phyloP scores from a whole-genome alignment of 1,140 invertebrate species.

The Drosophila bocqueti region DNA sequence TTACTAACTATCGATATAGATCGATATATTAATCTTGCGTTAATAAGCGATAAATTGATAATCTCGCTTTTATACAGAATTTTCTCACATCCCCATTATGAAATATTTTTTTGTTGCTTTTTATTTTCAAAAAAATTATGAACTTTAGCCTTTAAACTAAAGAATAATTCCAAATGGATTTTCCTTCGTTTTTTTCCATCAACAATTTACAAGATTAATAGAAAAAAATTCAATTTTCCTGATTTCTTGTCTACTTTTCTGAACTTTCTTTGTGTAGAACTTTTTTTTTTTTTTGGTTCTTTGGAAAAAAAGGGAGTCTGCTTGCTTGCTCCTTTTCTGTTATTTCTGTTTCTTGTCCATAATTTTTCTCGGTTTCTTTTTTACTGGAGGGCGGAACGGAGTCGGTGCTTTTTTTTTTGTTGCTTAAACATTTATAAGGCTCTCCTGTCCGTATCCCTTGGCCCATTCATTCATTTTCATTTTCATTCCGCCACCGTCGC shows the following conservation, averaged over 20 bases:
- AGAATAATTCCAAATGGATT: background rate
- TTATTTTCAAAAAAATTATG: too few species aligned
- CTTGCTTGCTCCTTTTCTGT: constrained; percentile 13
- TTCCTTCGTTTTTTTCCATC: background rate
- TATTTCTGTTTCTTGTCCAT: constrained; percentile 32
- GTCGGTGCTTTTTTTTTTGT: constrained; percentile 17
- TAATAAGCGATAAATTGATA: background rate
- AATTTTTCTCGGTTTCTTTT: constrained; percentile 18
- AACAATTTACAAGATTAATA: background rate
- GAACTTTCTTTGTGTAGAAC: constrained; percentile 1
- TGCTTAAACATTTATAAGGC: constrained; percentile 53
- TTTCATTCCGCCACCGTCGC: constrained; percentile 18
- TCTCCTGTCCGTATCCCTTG: constrained; percentile 21
- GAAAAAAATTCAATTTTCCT: background rate
- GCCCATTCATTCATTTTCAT: constrained; percentile 61
- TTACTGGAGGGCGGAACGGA: constrained; percentile 16
- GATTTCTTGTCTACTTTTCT: constrained; percentile 8
- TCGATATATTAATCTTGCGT: background rate
- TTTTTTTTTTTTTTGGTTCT: background rate
- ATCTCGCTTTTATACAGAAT: background rate
- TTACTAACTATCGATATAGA: background rate
- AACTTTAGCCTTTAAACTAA: background rate
- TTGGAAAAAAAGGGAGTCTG: background rate
- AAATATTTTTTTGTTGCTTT: too few species aligned
- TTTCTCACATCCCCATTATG: too few species aligned